phyloP scores from a whole-genome alignment of 92 coral and sea anemone species.

The Epizoanthus scotinus region DNA sequence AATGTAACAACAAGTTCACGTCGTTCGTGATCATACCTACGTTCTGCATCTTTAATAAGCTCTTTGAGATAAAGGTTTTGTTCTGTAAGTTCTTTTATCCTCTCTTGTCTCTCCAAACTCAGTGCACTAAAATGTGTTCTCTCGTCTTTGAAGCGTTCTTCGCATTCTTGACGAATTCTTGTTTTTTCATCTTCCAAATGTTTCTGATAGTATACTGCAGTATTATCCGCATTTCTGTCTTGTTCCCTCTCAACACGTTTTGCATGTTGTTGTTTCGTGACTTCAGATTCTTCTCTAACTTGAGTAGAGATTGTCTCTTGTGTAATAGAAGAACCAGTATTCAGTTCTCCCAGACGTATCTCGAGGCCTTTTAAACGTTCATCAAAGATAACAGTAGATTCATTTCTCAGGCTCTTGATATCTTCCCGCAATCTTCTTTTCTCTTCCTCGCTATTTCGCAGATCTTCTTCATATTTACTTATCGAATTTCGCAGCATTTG shows the following conservation, averaged over 20 bases:
- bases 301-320: not conserved
- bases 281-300: not conserved
- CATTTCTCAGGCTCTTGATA: not conserved
- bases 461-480: slow-evolving; percentile 61
- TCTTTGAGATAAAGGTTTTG: slow-evolving; percentile 53
- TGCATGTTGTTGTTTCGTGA: slow-evolving; percentile 7
- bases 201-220: not conserved
- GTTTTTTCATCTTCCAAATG: slow-evolving; percentile 37
- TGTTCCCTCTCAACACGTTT: slow-evolving; percentile 2
- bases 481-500: slow-evolving; percentile 62
- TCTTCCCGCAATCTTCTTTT: slow-evolving; percentile 14
- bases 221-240: not conserved
- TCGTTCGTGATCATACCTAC: slow-evolving; percentile 44
- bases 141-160: slow-evolving; percentile 45
- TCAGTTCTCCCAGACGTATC: not conserved
- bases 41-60: slow-evolving; percentile 40
- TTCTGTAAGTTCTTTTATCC: slow-evolving; percentile 48
- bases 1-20: slow-evolving; percentile 30
- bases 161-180: slow-evolving; percentile 34
- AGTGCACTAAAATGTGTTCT: slow-evolving; percentile 13
- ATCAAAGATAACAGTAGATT: not conserved
- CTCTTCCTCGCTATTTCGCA: slow-evolving; percentile 59
- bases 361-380: not conserved
- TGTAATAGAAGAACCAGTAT: not conserved
- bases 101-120: slow-evolving; percentile 55